Evolutionary conservation across 2,113 vertebrate species (phyloP).

Genomic region (Esox niger): DNA sequence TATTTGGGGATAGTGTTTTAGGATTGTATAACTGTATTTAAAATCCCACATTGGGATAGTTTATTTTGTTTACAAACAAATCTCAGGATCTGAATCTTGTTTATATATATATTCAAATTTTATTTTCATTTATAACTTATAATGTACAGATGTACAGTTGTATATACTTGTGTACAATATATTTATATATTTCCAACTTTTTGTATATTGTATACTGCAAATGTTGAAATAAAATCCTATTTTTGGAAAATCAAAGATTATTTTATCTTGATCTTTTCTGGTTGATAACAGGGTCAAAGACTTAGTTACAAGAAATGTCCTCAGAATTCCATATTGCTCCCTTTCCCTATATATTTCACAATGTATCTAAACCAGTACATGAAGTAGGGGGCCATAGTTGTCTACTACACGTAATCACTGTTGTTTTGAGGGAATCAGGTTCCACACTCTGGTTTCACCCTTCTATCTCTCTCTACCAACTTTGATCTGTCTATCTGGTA

Average conservation of each 20-base stretch:
- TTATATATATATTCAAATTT: slow-evolving; percentile 38
- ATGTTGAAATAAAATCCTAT: slow-evolving; percentile 22
- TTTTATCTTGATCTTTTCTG: neutral
- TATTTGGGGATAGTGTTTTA: neutral
- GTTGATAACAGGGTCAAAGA: neutral
- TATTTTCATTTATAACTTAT: slow-evolving; percentile 56
- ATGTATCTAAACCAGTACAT: too few species aligned
- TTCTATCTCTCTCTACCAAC: neutral
- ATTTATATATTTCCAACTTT: slow-evolving; percentile 50
- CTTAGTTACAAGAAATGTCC: neutral
- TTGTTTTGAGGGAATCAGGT: neutral
- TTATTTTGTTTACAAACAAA: slow-evolving; percentile 30
- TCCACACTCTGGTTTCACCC: neutral
- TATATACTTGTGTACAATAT: slow-evolving; percentile 50
- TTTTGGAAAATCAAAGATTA: neutral
- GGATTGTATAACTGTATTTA: neutral
- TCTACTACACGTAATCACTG: neutral
- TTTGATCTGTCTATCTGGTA: slow-evolving; percentile 22
- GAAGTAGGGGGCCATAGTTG: too few species aligned
- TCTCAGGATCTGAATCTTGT: slow-evolving; percentile 50
- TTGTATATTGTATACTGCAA: slow-evolving; percentile 27
- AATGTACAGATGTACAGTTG: slow-evolving; percentile 47
- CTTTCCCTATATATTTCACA: too few species aligned
- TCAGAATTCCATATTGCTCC: too few species aligned
- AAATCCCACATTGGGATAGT: slow-evolving; percentile 60